Base-by-base conservation (phyloP, 2,113 vertebrate genomes). In the Origma solitaria region DNA sequence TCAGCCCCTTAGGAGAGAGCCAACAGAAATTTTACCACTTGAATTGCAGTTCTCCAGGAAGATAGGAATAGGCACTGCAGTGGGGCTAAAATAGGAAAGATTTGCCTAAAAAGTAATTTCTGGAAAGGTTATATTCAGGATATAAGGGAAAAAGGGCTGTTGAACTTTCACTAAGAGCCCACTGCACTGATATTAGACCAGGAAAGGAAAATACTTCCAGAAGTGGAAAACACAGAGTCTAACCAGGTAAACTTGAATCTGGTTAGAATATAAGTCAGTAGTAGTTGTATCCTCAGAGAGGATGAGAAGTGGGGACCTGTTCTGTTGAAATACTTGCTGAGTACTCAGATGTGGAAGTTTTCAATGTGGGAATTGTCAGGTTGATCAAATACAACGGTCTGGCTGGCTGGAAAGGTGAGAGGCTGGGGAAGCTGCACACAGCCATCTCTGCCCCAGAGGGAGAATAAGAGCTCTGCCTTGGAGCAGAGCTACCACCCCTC, bases 381-480 rank as follows among this genome's bases (percentile, higher is more conserved):
- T 2, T 81, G 44, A 68, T 24, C 58, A 69, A 81, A 76, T 5
- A 37, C 20, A 11, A 77, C 53, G 23, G 49, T 77, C 13, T 20
- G 23, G 22, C 33, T 72, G 22, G 8, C 19, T 83, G 57, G 47
- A 49, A 28, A 38, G 68, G 15, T 17, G 69, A 68, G 33, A 86
- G 30, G 28, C 30, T 80, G 30, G 15, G 65, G 44, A 54, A 78
- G 37, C 35, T 76, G 47, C 61, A 54, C 25, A 37, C 9, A 53
- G 2, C 0, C 0, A n/a, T 8, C 42, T 50, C 50, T 89, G 64
- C 25, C 77, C 10, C 57, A 57, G 31, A 70, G 1, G 44, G 47
- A 51, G n/a, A 28, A 20, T 8, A 7, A 45, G 37, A 62, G 28
- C 42, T 82, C 60, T 15, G 27, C 27, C 80, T 38, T 28, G 66